Percentiles rank a stretch among this genome's conserved stretches.
Conservation (phyloP, 1,140 invertebrate genomes). For the Drosophila pseudoananassae region DNA sequence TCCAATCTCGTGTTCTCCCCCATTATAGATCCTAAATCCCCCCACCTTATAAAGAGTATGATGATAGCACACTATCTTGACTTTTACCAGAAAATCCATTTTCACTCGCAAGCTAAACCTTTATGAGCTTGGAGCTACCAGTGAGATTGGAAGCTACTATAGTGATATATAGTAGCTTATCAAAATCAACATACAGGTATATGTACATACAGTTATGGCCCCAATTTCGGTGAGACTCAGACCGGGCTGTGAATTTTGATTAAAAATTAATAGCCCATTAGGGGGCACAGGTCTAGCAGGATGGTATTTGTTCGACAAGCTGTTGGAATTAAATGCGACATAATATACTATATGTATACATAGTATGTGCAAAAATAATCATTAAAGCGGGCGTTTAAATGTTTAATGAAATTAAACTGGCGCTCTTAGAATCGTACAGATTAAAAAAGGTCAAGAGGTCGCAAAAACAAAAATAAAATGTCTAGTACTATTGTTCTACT, state of each 20-base stretch:
- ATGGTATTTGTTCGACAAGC: no score
- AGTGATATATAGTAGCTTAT: no score
- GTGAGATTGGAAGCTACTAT: no score
- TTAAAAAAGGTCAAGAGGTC: not conserved
- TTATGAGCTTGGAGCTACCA: no score
- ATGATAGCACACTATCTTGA: not conserved
- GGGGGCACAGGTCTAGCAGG: not conserved
- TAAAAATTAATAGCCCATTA: conserved; percentile 6
- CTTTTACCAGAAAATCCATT: no score
- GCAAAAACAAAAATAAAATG: not conserved
- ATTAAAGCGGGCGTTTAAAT: not conserved
- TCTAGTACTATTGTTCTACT: not conserved
- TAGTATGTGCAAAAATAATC: no score
- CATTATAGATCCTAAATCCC: not conserved
- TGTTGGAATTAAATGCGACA: no score
- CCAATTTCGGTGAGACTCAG: conserved; percentile 15
- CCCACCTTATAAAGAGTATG: not conserved
- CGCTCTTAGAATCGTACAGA: not conserved
- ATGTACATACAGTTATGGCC: no score
- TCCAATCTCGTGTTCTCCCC: not conserved
- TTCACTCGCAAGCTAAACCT: no score
- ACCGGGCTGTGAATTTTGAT: conserved; percentile 18
- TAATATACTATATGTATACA: no score
- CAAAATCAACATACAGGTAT: no score
- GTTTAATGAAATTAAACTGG: not conserved